A percentile compares a stretch with the other conserved stretches of the same genome.
Conservation (phyloP, 1,140 invertebrate species). For the Achatina immaculata region DNA sequence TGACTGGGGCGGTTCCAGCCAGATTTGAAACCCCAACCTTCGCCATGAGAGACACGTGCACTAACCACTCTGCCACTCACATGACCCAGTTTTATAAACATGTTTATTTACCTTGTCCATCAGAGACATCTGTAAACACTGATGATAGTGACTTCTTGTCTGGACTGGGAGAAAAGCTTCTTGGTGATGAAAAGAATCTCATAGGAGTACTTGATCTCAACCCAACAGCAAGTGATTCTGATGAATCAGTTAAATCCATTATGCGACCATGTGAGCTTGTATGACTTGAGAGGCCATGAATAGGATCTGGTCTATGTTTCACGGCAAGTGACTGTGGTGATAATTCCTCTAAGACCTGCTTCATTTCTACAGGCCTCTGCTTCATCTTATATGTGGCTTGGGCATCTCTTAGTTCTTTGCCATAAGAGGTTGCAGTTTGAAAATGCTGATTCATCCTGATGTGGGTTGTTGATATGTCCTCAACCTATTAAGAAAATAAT, state of each 20-base stretch:
- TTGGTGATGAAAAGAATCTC: not conserved
- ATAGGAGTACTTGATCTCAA: not conserved
- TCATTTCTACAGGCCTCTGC: not conserved
- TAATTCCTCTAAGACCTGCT: not conserved
- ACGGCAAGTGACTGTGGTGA: not conserved
- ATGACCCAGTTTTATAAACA: too few species aligned
- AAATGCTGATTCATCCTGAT: not conserved
- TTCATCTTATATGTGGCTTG: not conserved
- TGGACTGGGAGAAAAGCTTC: not conserved
- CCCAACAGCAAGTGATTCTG: not conserved
- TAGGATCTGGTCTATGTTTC: not conserved
- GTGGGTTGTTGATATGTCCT: not conserved
- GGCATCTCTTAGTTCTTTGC: not conserved
- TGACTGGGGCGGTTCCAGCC: too few species aligned
- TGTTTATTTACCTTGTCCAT: constrained; percentile 19
- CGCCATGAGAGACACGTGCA: too few species aligned
- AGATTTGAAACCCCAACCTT: too few species aligned
- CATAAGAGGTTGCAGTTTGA: not conserved
- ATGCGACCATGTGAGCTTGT: not conserved
- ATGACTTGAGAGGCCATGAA: not conserved
- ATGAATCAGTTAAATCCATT: constrained; percentile 37
- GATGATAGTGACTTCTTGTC: constrained; percentile 5
- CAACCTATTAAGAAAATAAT: too few species aligned
- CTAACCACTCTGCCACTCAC: too few species aligned
- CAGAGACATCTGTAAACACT: constrained; percentile 26